These are phyloP conservation scores for Apodemus speciosus DNA, from an alignment of 2,113 vertebrate genomes.

Conservation along the genomic window DNA sequence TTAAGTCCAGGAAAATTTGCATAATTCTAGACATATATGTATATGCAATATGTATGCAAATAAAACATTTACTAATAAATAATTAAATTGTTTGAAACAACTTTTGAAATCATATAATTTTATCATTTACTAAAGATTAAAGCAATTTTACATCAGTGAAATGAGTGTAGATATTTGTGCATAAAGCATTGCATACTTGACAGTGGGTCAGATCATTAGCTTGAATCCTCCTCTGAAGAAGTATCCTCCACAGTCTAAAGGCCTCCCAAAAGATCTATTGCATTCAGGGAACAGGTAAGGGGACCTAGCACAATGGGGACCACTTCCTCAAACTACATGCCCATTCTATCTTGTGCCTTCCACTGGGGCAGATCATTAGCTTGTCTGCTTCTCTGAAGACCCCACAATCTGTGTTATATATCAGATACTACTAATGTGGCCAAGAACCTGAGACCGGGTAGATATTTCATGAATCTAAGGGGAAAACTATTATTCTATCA, in stretches of 20 bases:
- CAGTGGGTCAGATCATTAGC: too few species aligned
- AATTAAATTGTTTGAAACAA: neutral
- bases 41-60: neutral
- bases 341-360: too few species aligned
- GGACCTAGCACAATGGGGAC: too few species aligned
- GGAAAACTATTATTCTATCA: neutral
- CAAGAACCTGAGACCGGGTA: neutral
- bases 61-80: neutral
- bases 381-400: too few species aligned
- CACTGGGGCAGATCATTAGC: too few species aligned
- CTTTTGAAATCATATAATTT: neutral
- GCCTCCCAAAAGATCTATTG: too few species aligned
- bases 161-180: neutral
- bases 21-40: neutral
- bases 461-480: neutral
- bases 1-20: neutral
- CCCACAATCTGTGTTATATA: neutral
- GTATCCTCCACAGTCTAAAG: too few species aligned
- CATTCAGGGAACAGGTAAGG: too few species aligned
- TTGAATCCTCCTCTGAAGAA: too few species aligned
- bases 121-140: neutral
- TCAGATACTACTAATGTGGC: neutral
- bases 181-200: neutral
- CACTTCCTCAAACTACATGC: too few species aligned
- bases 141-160: neutral